Evolutionary conservation across 2,888 invertebrate species (phyloP).

Genomic region (Eurois occulta): DNA sequence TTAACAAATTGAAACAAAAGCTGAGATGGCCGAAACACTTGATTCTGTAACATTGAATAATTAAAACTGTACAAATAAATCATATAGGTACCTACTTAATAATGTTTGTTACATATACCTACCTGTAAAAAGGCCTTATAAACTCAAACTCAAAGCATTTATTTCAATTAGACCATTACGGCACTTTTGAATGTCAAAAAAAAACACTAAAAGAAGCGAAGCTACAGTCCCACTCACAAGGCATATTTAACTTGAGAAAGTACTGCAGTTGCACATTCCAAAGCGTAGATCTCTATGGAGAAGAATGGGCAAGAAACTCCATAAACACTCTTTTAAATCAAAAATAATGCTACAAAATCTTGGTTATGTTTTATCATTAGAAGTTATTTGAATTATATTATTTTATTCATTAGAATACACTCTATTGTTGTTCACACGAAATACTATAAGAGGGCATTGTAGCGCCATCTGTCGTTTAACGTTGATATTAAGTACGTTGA

Average conservation of each 20-base stretch:
- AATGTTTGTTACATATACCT: not conserved
- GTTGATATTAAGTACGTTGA: conserved; percentile 15
- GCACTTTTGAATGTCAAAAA: too few relatives aligned
- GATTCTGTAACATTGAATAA: not conserved
- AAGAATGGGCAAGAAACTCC: too few relatives aligned
- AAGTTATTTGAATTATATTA: not conserved
- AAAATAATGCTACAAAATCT: too few relatives aligned
- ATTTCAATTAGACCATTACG: too few relatives aligned
- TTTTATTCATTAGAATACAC: not conserved
- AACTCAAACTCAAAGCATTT: too few relatives aligned
- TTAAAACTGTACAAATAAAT: not conserved
- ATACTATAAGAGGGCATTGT: not conserved
- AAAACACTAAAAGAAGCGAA: too few relatives aligned
- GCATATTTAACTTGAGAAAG: too few relatives aligned
- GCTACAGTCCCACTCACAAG: too few relatives aligned
- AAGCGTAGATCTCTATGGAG: too few relatives aligned
- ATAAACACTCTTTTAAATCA: too few relatives aligned
- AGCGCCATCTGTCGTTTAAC: conserved; percentile 56
- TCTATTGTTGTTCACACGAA: not conserved
- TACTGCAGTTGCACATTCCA: too few relatives aligned
- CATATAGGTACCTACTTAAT: not conserved
- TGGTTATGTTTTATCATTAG: too few relatives aligned
- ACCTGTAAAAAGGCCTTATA: not conserved
- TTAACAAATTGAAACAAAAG: not conserved
- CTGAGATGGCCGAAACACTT: not conserved